Evolutionary conservation across 1,140 invertebrate species (phyloP).

Genomic region (Akabosia matsudoensis): DNA sequence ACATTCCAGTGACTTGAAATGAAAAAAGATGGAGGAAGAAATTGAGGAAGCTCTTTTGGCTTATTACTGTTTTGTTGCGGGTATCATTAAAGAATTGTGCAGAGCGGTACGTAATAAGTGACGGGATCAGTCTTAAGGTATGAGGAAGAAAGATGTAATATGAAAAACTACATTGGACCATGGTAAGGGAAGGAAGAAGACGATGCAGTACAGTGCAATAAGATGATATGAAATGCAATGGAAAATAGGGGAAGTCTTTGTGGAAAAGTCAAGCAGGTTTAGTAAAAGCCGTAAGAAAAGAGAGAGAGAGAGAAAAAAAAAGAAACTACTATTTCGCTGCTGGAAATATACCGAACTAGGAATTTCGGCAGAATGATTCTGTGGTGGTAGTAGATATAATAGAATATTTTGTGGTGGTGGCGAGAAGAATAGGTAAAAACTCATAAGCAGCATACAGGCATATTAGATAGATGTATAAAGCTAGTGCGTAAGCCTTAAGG

Average conservation of each 20-base stretch:
- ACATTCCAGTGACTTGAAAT: neutral
- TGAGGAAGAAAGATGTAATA: neutral
- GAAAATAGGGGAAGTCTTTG: neutral
- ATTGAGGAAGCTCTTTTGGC: neutral
- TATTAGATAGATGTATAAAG: neutral
- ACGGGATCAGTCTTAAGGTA: neutral
- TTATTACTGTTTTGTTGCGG: neutral
- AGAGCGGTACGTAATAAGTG: neutral
- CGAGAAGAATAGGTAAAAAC: conserved; percentile 12
- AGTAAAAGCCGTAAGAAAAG: too few relatives aligned
- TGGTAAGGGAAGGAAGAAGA: neutral
- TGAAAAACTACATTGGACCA: too few relatives aligned
- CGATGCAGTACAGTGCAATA: neutral
- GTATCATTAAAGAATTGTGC: neutral
- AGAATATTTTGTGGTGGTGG: conserved; percentile 34
- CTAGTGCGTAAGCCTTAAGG: conserved; percentile 39
- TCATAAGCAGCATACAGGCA: conserved; percentile 1
- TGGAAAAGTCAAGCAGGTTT: too few relatives aligned
- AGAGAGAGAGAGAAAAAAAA: conserved; percentile 23
- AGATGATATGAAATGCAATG: neutral
- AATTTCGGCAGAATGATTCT: too few relatives aligned
- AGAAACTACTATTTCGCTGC: neutral
- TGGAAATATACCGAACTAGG: neutral
- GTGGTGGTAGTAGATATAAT: conserved; percentile 32
- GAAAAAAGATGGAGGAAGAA: neutral